A percentile compares a stretch with the other conserved stretches of the same genome.
Evolutionary conservation across 2,888 invertebrate genomes (phyloP).

Genomic region (Apamea epomidion): DNA sequence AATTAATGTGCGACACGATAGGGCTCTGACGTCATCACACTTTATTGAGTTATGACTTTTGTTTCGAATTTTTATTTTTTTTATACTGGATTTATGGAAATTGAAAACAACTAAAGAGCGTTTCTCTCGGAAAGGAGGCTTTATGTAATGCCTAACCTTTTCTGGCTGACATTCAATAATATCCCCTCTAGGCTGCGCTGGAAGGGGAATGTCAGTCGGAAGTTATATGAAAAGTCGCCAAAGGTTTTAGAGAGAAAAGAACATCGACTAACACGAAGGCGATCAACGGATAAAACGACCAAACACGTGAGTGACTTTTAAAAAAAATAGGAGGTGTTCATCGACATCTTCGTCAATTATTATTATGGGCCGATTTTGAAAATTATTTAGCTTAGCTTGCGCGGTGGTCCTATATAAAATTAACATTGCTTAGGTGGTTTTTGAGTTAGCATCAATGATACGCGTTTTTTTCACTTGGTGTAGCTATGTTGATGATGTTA

Average conservation of each 20-base stretch:
- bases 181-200: background rate
- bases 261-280: background rate
- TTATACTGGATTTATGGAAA: background rate
- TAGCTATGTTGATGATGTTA: background rate
- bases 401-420: background rate
- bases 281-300: background rate
- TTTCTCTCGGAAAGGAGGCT: background rate
- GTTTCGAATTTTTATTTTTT: constrained; percentile 13
- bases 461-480: background rate
- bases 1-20: constrained; percentile 79
- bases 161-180: background rate
- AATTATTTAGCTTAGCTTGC: background rate
- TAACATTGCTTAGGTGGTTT: background rate
- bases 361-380: background rate
- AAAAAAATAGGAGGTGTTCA: background rate
- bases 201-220: background rate
- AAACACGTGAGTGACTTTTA: background rate
- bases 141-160: background rate
- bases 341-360: background rate
- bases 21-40: constrained; percentile 71
- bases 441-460: background rate
- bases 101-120: constrained; percentile 5
- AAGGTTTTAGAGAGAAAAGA: background rate
- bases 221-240: background rate
- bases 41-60: constrained; percentile 24